Conservation (phyloP, 2,797 vertebrate genomes). For the Poeciliopsis paucimaculata region DNA sequence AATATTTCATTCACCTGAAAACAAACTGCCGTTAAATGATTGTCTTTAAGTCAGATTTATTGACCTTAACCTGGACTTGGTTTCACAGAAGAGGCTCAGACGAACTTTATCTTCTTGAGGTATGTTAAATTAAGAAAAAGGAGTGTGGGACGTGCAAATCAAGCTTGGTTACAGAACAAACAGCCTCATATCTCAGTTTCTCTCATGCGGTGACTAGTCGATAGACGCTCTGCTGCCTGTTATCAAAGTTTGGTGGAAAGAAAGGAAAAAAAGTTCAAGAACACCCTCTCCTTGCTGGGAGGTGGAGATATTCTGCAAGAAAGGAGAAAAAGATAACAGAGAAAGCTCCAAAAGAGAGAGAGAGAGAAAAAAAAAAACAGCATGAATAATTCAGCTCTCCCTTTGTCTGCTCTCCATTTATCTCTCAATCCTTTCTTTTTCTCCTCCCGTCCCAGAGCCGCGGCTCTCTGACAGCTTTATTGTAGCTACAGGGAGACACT, state of each 20-base stretch:
- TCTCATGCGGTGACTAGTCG: conserved; percentile 1
- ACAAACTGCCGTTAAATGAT: not conserved
- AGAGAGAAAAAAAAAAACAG: not conserved
- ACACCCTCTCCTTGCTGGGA: conserved; percentile 28
- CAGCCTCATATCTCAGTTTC: conserved; percentile 8
- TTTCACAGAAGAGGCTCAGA: not conserved
- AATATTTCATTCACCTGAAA: not conserved
- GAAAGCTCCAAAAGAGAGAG: conserved; percentile 24
- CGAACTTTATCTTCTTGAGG: not conserved
- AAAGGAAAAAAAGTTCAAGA: conserved; percentile 15
- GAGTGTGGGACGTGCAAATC: not conserved
- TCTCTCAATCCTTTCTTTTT: conserved; percentile 63
- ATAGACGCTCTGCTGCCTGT: conserved; percentile 19
- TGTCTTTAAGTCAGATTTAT: not conserved
- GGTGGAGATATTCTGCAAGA: conserved; percentile 24
- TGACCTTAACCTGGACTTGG: not conserved
- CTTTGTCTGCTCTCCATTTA: conserved; percentile 69
- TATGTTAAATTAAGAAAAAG: not conserved
- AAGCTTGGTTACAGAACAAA: not conserved
- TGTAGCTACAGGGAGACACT: conserved; percentile 56
- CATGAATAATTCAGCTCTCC: conserved; percentile 72
- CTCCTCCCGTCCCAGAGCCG: conserved; percentile 37
- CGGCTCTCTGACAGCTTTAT: conserved; percentile 62
- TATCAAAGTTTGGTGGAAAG: conserved; percentile 25
- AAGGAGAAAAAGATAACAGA: conserved; percentile 42